phyloP scores from a whole-genome alignment of 1,140 invertebrate species.

The Zaprionus africanus region DNA sequence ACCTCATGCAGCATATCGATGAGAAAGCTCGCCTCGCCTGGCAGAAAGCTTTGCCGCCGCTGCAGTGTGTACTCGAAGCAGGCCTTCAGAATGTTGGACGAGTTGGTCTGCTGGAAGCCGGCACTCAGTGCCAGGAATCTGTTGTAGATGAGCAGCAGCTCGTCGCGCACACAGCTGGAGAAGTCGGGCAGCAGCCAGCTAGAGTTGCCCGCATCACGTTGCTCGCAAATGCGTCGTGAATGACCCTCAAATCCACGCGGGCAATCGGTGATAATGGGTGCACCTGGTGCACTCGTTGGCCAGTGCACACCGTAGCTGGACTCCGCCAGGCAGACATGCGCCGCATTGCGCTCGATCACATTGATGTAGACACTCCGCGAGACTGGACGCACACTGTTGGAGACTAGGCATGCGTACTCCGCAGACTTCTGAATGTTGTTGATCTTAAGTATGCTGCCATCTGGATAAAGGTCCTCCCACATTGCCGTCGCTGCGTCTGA shows the following conservation, averaged over 20 bases:
- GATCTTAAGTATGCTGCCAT: slow-evolving; percentile 91
- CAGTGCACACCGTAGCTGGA: slow-evolving; percentile 85
- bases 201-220: slow-evolving; percentile 87
- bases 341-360: slow-evolving; percentile 86
- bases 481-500: slow-evolving; percentile 89
- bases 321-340: slow-evolving; percentile 86
- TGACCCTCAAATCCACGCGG: slow-evolving; percentile 85
- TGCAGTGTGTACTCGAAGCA: slow-evolving; percentile 80
- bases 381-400: slow-evolving; percentile 86
- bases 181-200: slow-evolving; percentile 91
- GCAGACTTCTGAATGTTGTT: slow-evolving; percentile 89
- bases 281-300: slow-evolving; percentile 88
- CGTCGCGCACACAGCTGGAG: slow-evolving; percentile 88
- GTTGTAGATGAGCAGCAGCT: slow-evolving; percentile 87
- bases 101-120: slow-evolving; percentile 88
- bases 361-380: slow-evolving; percentile 87
- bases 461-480: slow-evolving; percentile 92
- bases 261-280: slow-evolving; percentile 86
- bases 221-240: slow-evolving; percentile 86
- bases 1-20: slow-evolving; percentile 84
- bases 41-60: slow-evolving; percentile 73
- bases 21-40: slow-evolving; percentile 82
- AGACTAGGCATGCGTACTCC: slow-evolving; percentile 87
- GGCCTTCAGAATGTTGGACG: slow-evolving; percentile 84
- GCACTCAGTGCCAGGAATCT: slow-evolving; percentile 88